These are phyloP conservation scores for Cassiopea andromeda DNA, from an alignment of 30 jellyfish, hydroid and myxozoan genomes.

Conservation along the genomic window DNA sequence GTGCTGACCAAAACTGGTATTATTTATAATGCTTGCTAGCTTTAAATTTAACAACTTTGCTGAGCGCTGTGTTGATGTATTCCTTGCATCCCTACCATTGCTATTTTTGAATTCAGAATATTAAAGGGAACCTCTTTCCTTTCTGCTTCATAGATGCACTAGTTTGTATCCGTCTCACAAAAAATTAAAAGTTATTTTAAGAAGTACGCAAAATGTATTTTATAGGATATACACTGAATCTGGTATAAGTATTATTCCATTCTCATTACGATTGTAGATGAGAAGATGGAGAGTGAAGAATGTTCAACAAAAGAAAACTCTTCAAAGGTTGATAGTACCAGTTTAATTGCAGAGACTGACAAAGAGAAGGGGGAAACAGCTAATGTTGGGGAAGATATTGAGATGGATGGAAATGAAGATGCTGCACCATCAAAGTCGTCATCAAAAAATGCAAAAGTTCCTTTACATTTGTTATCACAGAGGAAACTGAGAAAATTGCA, in stretches of 20 bases:
- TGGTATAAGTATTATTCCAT: no score
- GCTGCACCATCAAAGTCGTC: conserved; percentile 9
- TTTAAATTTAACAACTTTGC: no score
- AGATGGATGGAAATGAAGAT: conserved; percentile 28
- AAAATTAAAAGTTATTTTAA: no score
- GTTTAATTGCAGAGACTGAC: background rate
- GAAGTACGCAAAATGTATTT: no score
- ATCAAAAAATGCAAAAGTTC: conserved; percentile 49
- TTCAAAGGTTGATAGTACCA: background rate
- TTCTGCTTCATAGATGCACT: no score
- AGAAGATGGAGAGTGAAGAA: background rate
- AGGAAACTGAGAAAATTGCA: conserved; percentile 62
- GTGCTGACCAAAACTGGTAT: no score
- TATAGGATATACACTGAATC: background rate
- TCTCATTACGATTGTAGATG: background rate
- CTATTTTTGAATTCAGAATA: no score
- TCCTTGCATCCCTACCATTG: no score
- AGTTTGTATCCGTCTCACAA: no score
- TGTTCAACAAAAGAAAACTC: background rate
- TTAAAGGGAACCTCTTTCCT: no score
- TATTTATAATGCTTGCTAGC: no score
- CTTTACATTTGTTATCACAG: conserved; percentile 52
- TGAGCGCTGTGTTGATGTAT: no score
- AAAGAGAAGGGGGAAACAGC: background rate
- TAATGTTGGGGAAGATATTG: conserved; percentile 11